Evolutionary conservation across 2,113 vertebrate genomes (phyloP).

Genomic region (Promerops cafer): DNA sequence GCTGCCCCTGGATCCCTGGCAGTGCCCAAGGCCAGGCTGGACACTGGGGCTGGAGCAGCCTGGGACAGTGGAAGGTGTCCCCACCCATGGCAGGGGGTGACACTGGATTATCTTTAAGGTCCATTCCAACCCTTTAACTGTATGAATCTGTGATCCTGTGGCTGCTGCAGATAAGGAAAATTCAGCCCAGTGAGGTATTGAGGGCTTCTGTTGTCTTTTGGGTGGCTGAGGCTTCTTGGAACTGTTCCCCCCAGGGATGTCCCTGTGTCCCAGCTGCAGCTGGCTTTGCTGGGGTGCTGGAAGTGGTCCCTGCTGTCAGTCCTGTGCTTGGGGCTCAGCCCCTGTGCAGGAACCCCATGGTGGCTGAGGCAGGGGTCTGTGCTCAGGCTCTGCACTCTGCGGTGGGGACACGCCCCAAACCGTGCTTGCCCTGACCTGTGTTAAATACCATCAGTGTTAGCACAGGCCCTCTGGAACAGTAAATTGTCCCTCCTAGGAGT

Average conservation of each 20-base stretch:
- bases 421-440: rapidly evolving
- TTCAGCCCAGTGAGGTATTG: neutral
- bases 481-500: neutral
- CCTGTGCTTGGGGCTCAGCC: neutral
- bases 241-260: neutral
- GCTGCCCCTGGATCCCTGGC: neutral
- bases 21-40: neutral
- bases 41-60: neutral
- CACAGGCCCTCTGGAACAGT: neutral
- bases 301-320: neutral
- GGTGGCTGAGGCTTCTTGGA: neutral
- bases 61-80: neutral
- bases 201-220: neutral
- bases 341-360: neutral
- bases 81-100: neutral
- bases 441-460: neutral
- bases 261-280: neutral
- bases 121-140: neutral
- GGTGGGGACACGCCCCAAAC: neutral
- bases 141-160: neutral
- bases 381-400: neutral
- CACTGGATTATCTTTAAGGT: neutral
- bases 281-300: neutral
- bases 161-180: neutral
- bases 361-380: neutral